These are phyloP conservation scores for Drosophila antonietae DNA, from an alignment of 2,888 invertebrate genomes.

Conservation along the genomic window DNA sequence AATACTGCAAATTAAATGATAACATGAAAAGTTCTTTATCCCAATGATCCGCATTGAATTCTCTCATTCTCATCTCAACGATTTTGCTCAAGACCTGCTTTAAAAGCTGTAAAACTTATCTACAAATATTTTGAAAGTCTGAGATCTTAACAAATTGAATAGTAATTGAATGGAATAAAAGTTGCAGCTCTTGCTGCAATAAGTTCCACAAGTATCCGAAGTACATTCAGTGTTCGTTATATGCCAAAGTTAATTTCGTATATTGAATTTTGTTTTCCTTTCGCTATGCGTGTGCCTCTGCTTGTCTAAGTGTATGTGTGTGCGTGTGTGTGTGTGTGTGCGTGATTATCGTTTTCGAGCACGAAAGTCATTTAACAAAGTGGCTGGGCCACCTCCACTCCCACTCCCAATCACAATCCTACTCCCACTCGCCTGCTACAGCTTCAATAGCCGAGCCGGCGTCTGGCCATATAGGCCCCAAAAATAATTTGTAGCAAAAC, in stretches of 20 bases:
- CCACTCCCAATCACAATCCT: no score
- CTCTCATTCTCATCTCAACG: no score
- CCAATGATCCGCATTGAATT: no score
- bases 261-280: conserved; percentile 20
- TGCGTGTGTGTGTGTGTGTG: conserved; percentile 30
- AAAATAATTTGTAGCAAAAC: conserved; percentile 40
- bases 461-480: conserved; percentile 24
- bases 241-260: conserved; percentile 5
- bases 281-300: neutral
- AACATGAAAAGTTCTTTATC: no score
- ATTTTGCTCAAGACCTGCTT: no score
- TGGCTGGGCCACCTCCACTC: conserved; percentile 29
- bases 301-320: neutral
- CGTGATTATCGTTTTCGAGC: conserved; percentile 63
- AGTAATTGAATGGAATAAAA: neutral
- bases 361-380: conserved; percentile 72
- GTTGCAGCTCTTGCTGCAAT: neutral
- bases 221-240: conserved; percentile 20
- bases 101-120: neutral
- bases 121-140: neutral
- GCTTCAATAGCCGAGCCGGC: conserved; percentile 48
- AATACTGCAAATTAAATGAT: no score
- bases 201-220: neutral
- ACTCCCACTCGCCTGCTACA: conserved; percentile 16
- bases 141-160: neutral